Percentiles rank a stretch among this genome's conserved stretches.
Evolutionary conservation across 2,888 invertebrate species (phyloP).

Genomic region (Acrobasis repandana): DNA sequence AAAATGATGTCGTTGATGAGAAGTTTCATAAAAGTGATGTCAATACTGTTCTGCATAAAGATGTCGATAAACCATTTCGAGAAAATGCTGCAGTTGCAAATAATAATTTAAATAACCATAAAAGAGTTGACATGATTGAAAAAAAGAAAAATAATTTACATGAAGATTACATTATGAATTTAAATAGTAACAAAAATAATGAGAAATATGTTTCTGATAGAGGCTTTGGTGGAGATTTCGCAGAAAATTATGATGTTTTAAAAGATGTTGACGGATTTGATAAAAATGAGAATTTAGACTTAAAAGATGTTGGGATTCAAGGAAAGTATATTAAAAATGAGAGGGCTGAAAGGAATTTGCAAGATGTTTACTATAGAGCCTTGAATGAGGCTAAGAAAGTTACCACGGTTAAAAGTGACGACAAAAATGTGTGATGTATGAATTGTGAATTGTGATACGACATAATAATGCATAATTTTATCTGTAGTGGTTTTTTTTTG

Average conservation of each 20-base stretch:
- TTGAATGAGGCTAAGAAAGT: conserved; percentile 47
- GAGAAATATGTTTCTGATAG: neutral
- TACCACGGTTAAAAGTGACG: conserved; percentile 34
- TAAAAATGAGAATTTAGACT: neutral
- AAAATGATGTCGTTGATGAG: neutral
- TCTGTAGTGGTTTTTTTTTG: too few relatives aligned
- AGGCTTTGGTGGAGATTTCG: neutral
- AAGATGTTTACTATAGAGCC: conserved; percentile 54
- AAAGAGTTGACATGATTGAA: too few relatives aligned
- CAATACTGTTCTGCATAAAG: neutral
- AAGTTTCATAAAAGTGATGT: neutral
- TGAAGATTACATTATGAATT: too few relatives aligned
- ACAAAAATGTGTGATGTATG: conserved; percentile 16
- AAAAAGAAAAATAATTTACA: too few relatives aligned
- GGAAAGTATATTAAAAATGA: conserved; percentile 1
- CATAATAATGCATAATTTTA: too few relatives aligned
- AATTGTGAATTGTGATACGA: too few relatives aligned
- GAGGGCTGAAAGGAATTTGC: conserved; percentile 42
- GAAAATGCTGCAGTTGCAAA: neutral
- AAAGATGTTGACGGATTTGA: neutral
- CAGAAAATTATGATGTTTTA: neutral
- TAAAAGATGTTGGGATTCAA: neutral
- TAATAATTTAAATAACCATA: neutral
- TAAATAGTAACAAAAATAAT: too few relatives aligned
- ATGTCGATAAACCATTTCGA: neutral